Evolutionary conservation across 2,113 vertebrate genomes (phyloP), one percentile per base, ranked within the genome.

Genomic region (Menidia beryllina): DNA sequence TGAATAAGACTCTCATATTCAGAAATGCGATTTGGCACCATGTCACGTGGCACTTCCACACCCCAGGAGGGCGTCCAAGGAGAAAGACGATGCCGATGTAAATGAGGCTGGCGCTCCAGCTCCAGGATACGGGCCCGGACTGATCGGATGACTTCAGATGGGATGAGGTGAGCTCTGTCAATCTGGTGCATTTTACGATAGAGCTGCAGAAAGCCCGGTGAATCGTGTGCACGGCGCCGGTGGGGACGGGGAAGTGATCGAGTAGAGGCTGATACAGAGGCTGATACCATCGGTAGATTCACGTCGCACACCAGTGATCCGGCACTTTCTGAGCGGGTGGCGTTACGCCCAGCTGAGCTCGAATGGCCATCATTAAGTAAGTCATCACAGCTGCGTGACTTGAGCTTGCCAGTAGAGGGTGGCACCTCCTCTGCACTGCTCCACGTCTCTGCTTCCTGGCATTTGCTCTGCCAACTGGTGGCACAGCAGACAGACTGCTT

Each of bases 111-210:
- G 1, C 93, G 90, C 55, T 98, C 97, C 3, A 97, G 95, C 30
- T 98, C 96, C 82, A 97, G 64, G 47, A 98, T 94, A 2, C 97
- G 94, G 17, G 97, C 95, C 27, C 95, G 95, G 1, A 98, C 97
- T 0, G 97, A 97, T 79, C 97, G 96, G 43, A 98, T 97, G 27
- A 97, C 94, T 52, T 98, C 97, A 0, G 96, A 96, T 1, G 88
- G 95, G 88, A 98, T 92, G 82, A 98, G 86, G 23, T 97, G 96
- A 59, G 95, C 93, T 43, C 97, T 94, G 82, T 98, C 96, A 19
- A 98, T 98, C 69, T 94, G 96, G 56, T 98, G 97, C 97, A 98
- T 98, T 67, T 97, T 97, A 61, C 94, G 96, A 86, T 98, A 98
- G 76, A 98, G 91, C 87, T 97, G 95, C 2, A 98, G 92, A 88